Conservation (phyloP, 2,888 invertebrate genomes). For the Drosophila multiciliata region DNA sequence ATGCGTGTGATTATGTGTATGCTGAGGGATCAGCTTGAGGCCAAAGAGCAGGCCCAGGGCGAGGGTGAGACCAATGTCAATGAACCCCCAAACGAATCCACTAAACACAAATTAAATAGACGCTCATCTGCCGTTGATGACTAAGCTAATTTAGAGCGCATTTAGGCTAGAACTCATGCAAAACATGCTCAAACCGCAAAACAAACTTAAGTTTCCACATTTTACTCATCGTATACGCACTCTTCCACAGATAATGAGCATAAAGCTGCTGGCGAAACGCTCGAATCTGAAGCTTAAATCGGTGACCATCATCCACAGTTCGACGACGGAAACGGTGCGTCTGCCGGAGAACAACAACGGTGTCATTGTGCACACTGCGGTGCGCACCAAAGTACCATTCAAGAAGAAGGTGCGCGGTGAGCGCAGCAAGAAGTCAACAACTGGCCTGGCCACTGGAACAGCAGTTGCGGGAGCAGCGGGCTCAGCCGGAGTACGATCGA, state of each 20-base stretch:
- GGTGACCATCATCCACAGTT: conserved; percentile 95
- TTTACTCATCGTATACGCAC: neutral
- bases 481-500: conserved; percentile 56
- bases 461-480: conserved; percentile 46
- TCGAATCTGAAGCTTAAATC: conserved; percentile 93
- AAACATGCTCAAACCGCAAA: conserved; percentile 1
- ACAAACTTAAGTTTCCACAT: neutral
- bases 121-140: conserved; percentile 30
- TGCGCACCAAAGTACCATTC: conserved; percentile 93
- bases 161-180: conserved; percentile 34
- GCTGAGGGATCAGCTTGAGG: conserved; percentile 79
- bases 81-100: conserved; percentile 35
- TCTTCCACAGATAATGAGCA: conserved; percentile 90
- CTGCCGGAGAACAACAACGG: conserved; percentile 91
- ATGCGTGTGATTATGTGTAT: conserved; percentile 74
- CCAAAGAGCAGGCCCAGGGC: conserved; percentile 59
- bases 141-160: conserved; percentile 39
- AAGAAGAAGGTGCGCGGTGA: conserved; percentile 90
- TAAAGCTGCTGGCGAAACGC: conserved; percentile 91
- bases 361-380: conserved; percentile 93
- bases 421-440: conserved; percentile 69
- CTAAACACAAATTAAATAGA: conserved; percentile 31
- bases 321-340: conserved; percentile 94
- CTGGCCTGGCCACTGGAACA: conserved; percentile 26
- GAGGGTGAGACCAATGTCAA: conserved; percentile 53